Evolutionary conservation across 2,113 vertebrate species (phyloP).

Genomic region (Lagopus muta): DNA sequence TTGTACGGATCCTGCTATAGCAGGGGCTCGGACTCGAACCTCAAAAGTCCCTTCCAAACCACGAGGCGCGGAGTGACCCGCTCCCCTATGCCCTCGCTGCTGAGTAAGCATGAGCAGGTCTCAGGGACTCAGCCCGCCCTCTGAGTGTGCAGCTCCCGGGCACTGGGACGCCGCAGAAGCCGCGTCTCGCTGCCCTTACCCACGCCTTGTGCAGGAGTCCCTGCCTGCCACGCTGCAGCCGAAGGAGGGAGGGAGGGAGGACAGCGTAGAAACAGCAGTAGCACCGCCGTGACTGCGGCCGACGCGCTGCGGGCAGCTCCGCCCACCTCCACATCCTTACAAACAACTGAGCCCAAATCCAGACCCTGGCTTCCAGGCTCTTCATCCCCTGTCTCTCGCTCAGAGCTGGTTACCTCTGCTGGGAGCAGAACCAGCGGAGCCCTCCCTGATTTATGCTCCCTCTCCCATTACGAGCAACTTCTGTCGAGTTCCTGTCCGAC

Average conservation of each 20-base stretch:
- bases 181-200: not conserved
- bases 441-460: not conserved
- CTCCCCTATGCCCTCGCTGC: fast-evolving
- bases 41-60: not conserved
- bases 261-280: not conserved
- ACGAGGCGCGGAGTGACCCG: too few species aligned
- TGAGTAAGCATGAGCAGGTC: too few species aligned
- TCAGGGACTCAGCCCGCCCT: not conserved
- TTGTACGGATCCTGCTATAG: not conserved
- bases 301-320: not conserved
- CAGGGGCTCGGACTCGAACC: not conserved
- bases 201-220: not conserved
- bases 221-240: not conserved
- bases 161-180: not conserved
- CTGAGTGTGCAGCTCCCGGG: not conserved
- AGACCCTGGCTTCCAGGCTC: not conserved
- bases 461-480: constrained; percentile 1
- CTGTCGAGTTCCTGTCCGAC: constrained; percentile 38
- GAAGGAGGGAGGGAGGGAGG: not conserved
- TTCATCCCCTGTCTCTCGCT: not conserved
- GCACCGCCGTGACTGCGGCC: not conserved
- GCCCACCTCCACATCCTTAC: not conserved
- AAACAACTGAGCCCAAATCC: not conserved
- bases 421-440: not conserved
- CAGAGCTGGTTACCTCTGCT: not conserved